These are phyloP conservation scores for Synergus itoensis DNA, from an alignment of 2,888 invertebrate genomes.

Conservation along the genomic window DNA sequence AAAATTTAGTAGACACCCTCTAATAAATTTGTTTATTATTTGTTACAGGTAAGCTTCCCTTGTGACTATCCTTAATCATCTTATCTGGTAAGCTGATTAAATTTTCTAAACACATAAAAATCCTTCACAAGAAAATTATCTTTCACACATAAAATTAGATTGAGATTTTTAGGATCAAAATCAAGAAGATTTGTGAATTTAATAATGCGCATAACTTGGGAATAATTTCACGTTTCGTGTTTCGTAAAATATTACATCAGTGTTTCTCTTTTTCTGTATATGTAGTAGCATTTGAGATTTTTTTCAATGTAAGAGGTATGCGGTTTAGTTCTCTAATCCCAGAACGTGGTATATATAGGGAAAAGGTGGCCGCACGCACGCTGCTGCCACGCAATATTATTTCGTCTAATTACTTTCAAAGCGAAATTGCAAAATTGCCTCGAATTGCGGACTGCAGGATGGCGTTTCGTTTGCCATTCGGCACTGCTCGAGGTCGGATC, in stretches of 20 bases:
- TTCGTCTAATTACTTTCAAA: conserved; percentile 27
- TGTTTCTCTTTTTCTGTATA: neutral
- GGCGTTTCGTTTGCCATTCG: conserved; percentile 32
- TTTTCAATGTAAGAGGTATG: conserved; percentile 4
- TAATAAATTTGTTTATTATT: neutral
- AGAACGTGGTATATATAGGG: neutral
- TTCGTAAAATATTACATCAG: conserved; percentile 27
- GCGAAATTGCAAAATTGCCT: conserved; percentile 40
- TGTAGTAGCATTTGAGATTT: conserved; percentile 20
- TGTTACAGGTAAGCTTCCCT: neutral
- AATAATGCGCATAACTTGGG: conserved; percentile 18
- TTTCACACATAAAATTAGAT: neutral
- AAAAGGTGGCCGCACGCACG: conserved; percentile 36
- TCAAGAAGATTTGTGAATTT: neutral
- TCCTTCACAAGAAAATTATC: neutral
- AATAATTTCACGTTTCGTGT: neutral
- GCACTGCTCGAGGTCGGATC: conserved; percentile 9
- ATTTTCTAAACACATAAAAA: neutral
- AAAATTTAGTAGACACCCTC: neutral
- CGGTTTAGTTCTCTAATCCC: neutral
- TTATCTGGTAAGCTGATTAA: neutral
- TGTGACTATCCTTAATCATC: neutral
- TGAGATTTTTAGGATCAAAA: neutral
- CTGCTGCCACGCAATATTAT: conserved; percentile 31
- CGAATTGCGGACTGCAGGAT: conserved; percentile 16